These are phyloP conservation scores for Nomada fabriciana DNA, from an alignment of 2,888 invertebrate species.

Conservation along the genomic window DNA sequence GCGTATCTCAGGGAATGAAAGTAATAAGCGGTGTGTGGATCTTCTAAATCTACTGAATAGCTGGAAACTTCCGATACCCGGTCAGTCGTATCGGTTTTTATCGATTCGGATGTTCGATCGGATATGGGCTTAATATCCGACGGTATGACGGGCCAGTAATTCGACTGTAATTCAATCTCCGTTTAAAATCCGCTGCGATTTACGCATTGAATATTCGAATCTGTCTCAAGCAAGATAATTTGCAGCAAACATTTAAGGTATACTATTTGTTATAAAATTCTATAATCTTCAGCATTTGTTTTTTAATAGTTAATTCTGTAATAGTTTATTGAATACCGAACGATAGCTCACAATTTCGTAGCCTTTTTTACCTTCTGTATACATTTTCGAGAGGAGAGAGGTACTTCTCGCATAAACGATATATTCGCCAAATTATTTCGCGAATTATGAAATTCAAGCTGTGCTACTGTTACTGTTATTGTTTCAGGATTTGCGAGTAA, in stretches of 20 bases:
- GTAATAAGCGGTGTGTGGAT: slow-evolving; percentile 10
- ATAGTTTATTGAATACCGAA: not conserved
- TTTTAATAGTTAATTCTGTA: no score
- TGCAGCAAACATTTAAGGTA: no score
- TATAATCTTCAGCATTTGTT: no score
- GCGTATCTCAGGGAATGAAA: not conserved
- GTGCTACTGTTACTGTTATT: not conserved
- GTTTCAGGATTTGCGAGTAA: slow-evolving; percentile 3
- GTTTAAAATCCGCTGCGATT: not conserved
- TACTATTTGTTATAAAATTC: no score
- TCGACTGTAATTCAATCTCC: slow-evolving; percentile 33
- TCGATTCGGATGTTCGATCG: slow-evolving; percentile 19
- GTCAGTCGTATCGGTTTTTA: slow-evolving; percentile 17
- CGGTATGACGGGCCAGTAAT: slow-evolving; percentile 20
- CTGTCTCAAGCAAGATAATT: not conserved
- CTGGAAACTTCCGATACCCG: slow-evolving; percentile 33
- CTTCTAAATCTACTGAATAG: slow-evolving; percentile 16
- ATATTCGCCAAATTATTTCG: no score
- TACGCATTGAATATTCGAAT: not conserved
- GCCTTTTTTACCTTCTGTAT: no score
- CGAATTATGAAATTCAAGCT: not conserved
- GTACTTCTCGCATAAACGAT: no score
- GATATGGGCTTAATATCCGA: slow-evolving; percentile 26
- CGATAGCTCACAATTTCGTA: no score
- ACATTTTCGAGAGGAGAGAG: no score